Percentiles rank a stretch among this genome's conserved stretches.
Evolutionary conservation across 2,888 invertebrate species (phyloP).

Genomic region (Pachydiplax longipennis): DNA sequence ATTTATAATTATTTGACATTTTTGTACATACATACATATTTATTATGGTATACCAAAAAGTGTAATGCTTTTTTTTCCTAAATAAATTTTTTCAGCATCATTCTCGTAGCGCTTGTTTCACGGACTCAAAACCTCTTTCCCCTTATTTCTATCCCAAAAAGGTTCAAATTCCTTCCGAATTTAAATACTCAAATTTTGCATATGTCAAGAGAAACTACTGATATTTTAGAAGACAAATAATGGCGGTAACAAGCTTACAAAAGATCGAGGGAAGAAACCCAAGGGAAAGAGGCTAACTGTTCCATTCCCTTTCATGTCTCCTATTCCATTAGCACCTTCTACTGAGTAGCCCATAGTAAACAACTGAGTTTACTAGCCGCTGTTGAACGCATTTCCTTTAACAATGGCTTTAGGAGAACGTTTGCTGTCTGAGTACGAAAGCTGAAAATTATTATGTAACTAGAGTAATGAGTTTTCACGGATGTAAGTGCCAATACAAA

Average conservation of each 20-base stretch:
- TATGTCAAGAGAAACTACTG: too few species aligned
- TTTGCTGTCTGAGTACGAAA: not conserved
- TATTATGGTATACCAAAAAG: too few species aligned
- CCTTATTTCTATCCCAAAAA: too few species aligned
- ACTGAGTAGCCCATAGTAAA: not conserved
- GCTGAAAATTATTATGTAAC: not conserved
- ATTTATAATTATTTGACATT: too few species aligned
- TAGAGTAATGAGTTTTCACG: not conserved
- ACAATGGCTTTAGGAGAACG: not conserved
- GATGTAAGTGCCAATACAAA: not conserved
- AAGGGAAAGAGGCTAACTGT: constrained; percentile 46
- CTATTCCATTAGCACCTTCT: not conserved
- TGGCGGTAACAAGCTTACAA: not conserved
- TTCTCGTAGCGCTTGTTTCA: too few species aligned
- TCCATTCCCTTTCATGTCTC: not conserved
- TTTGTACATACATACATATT: too few species aligned
- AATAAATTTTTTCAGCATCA: too few species aligned
- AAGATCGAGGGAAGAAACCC: constrained; percentile 54
- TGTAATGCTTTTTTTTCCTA: too few species aligned
- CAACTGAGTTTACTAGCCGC: not conserved
- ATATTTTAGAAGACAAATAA: not conserved
- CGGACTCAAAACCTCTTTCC: too few species aligned
- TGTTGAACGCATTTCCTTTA: not conserved
- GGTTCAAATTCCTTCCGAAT: too few species aligned
- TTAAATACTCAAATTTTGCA: too few species aligned